A percentile compares a stretch with the other conserved stretches of the same genome.
These are phyloP conservation scores for Panagrolaimus sp. DNA, from an alignment of 1,140 invertebrate species.

Conservation along the genomic window DNA sequence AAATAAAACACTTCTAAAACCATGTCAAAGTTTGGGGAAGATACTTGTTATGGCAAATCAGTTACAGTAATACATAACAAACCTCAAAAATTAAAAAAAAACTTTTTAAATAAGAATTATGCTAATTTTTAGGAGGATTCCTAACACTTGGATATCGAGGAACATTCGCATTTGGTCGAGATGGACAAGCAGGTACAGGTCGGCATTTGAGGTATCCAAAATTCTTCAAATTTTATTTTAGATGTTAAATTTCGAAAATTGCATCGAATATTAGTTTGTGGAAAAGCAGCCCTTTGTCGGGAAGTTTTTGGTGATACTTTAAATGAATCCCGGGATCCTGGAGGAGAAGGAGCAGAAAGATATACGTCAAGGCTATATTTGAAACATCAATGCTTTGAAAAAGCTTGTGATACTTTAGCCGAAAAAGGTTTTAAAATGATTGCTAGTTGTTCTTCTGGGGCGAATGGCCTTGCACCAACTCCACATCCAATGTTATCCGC, in stretches of 20 bases:
- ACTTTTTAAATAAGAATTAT: no score
- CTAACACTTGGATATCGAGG: constrained; percentile 95
- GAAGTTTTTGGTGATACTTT: constrained; percentile 92
- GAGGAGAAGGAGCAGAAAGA: constrained; percentile 80
- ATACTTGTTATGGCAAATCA: no score
- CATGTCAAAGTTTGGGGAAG: no score
- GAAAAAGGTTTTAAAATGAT: constrained; percentile 59
- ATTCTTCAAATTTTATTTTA: no score
- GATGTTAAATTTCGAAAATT: constrained; percentile 98
- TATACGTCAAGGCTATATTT: constrained; percentile 97
- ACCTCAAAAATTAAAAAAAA: no score
- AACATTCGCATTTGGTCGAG: constrained; percentile 96
- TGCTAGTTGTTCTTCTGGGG: constrained; percentile 56
- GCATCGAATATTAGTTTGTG: constrained; percentile 89
- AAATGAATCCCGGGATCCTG: constrained; percentile 94
- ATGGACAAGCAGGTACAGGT: constrained; percentile 72
- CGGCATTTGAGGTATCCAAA: no score
- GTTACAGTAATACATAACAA: no score
- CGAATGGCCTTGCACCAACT: constrained; percentile 55
- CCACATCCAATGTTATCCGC: constrained; percentile 22
- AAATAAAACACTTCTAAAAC: no score
- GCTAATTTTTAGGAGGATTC: constrained; percentile 65
- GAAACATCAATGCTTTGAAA: constrained; percentile 94
- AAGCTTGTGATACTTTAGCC: constrained; percentile 62
- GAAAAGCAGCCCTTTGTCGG: constrained; percentile 68